Evolutionary conservation across 2,113 vertebrate species (phyloP).

Genomic region (Leptosomus discolor): DNA sequence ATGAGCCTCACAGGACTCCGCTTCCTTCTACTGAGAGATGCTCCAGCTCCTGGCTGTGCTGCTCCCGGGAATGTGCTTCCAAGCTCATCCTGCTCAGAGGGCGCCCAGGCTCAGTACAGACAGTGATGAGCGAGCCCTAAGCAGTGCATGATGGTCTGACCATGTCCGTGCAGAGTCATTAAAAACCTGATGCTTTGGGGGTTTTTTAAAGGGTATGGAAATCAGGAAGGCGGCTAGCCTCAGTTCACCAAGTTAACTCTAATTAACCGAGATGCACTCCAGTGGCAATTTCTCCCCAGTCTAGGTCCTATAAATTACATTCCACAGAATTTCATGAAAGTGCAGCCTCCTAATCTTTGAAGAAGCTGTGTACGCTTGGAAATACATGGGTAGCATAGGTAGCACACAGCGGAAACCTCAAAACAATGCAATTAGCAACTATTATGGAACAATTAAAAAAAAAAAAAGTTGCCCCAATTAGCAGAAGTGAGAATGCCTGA

Average conservation of each 20-base stretch:
- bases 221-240: neutral
- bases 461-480: neutral
- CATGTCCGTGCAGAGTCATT: neutral
- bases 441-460: neutral
- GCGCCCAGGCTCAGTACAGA: neutral
- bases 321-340: neutral
- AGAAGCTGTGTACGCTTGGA: neutral
- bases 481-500: neutral
- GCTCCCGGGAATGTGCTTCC: neutral
- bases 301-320: neutral
- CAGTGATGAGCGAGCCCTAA: neutral
- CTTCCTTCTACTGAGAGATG: neutral
- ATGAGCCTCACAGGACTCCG: neutral
- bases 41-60: neutral
- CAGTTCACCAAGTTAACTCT: neutral
- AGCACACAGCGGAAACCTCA: neutral
- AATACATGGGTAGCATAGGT: neutral
- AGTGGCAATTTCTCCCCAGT: neutral
- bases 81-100: neutral
- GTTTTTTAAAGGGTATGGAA: neutral
- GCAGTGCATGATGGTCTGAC: neutral
- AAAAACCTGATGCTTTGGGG: neutral
- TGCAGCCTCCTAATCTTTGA: neutral
- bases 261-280: neutral
- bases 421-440: neutral